Evolutionary conservation across 2,888 invertebrate genomes (phyloP), one percentile per base, ranked within the genome.

Genomic region (Trisateles emortualis): DNA sequence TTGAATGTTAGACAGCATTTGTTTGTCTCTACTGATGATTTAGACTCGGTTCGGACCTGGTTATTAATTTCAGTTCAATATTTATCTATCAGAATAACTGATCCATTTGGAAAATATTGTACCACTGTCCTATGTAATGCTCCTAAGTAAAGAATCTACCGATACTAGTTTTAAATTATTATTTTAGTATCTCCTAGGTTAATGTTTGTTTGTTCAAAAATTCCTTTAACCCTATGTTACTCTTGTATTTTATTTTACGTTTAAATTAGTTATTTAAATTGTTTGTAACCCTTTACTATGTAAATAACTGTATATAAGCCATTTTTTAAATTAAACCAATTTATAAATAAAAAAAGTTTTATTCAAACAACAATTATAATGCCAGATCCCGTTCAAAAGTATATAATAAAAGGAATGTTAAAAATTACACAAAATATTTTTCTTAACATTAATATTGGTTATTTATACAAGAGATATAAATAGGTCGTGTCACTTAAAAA

Each of bases 321-420:
- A 50, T 47, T 39, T 41, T 39, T 40, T 35, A 60, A 57, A 68
- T 64, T 49, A 68, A 71, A 71, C 49, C 14, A 60, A 30, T 64
- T 38, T 61, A 14, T 59, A 43, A 29, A 67, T 14, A 48, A 64
- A 43, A 45, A 49, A 17, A 4, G 35, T 60, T 72, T 69, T 68
- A 69, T 68, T 69, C 32, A 19, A 69, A 61, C 55, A 71, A 52
- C 52, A 68, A 53, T 42, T 35, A 33, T 47, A 59, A 60, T 61
- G 59, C 44, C 42, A 62, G 52, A 52, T 40, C 22, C 10, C 44
- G 11, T 32, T 19, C 33, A 33, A n/a, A 6, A 26, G 19, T 26
- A 65, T 30, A 50, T 14, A 55, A 52, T 47, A 55, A 59, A 49
- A 69, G 70, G 72, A 70, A 70, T 70, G 72, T 60, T 41, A 14